Evolutionary conservation across 2,888 invertebrate species (phyloP).

Genomic region (Gandaritis pyraliata): DNA sequence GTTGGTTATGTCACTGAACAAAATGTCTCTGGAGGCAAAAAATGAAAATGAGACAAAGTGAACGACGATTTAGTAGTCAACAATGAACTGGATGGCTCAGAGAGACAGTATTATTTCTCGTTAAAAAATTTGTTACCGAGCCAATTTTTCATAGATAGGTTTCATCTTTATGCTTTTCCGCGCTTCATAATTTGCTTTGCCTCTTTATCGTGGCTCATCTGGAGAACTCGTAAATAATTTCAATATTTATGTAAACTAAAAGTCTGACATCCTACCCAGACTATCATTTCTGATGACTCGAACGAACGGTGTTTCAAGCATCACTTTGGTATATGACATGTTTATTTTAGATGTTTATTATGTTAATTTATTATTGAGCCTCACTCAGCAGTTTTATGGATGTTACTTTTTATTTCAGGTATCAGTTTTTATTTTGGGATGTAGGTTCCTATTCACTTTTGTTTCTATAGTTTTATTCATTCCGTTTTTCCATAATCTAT

Average conservation of each 20-base stretch:
- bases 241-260: slow-evolving; percentile 22
- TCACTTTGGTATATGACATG: too few relatives aligned
- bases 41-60: slow-evolving; percentile 21
- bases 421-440: background rate
- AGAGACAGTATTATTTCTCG: slow-evolving; percentile 12
- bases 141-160: slow-evolving; percentile 27
- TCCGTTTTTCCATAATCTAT: too few relatives aligned
- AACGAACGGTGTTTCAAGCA: slow-evolving; percentile 16
- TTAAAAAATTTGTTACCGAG: slow-evolving; percentile 21
- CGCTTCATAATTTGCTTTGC: slow-evolving; percentile 12
- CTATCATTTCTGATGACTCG: slow-evolving; percentile 13
- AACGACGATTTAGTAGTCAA: slow-evolving; percentile 25
- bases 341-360: background rate
- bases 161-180: slow-evolving; percentile 24
- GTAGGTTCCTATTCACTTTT: background rate
- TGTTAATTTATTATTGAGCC: background rate
- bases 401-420: too few relatives aligned
- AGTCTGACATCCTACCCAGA: slow-evolving; percentile 13
- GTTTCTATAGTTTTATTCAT: background rate
- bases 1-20: slow-evolving; percentile 1
- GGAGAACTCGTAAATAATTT: slow-evolving; percentile 20
- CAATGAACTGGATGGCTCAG: slow-evolving; percentile 19
- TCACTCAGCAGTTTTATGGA: background rate
- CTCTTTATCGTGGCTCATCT: slow-evolving; percentile 17
- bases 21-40: background rate